Evolutionary conservation across 1,140 invertebrate genomes (phyloP).

Genomic region (Drosophila sucinea): DNA sequence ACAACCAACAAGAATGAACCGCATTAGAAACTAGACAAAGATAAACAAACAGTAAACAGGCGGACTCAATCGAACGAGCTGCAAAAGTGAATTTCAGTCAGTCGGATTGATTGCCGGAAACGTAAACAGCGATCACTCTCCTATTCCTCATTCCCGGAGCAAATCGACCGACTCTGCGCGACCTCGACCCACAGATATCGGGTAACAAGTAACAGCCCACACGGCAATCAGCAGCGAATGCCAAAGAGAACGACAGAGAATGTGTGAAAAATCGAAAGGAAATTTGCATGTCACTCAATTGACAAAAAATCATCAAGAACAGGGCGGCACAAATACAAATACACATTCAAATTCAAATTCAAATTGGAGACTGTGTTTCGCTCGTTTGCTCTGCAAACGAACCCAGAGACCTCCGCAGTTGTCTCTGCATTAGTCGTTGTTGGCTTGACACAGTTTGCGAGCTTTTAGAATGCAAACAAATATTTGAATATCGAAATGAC

Average conservation of each 20-base stretch:
- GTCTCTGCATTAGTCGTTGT: conserved; percentile 50
- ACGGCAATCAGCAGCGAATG: conserved; percentile 50
- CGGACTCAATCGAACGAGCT: conserved; percentile 40
- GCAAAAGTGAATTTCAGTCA: conserved; percentile 45
- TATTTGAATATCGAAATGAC: conserved; percentile 70
- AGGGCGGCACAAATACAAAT: conserved; percentile 41
- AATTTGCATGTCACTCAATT: conserved; percentile 77
- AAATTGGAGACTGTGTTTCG: conserved; percentile 37
- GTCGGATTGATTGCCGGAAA: conserved; percentile 71
- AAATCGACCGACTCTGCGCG: conserved; percentile 14
- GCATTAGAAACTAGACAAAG: background rate
- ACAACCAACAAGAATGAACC: conserved; percentile 15
- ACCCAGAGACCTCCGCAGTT: conserved; percentile 20
- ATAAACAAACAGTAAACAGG: background rate
- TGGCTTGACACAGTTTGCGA: conserved; percentile 58
- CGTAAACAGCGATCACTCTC: conserved; percentile 62
- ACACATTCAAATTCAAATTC: background rate
- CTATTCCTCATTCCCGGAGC: conserved; percentile 24
- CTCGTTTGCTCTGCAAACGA: conserved; percentile 57
- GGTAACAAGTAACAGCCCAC: conserved; percentile 36
- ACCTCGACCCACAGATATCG: conserved; percentile 36
- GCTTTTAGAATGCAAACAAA: conserved; percentile 60
- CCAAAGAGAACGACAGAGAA: conserved; percentile 39
- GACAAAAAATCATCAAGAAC: conserved; percentile 25
- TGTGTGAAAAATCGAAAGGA: conserved; percentile 78